Evolutionary conservation across 2,888 invertebrate species (phyloP).

Genomic region (Monoplex corrugatus): DNA sequence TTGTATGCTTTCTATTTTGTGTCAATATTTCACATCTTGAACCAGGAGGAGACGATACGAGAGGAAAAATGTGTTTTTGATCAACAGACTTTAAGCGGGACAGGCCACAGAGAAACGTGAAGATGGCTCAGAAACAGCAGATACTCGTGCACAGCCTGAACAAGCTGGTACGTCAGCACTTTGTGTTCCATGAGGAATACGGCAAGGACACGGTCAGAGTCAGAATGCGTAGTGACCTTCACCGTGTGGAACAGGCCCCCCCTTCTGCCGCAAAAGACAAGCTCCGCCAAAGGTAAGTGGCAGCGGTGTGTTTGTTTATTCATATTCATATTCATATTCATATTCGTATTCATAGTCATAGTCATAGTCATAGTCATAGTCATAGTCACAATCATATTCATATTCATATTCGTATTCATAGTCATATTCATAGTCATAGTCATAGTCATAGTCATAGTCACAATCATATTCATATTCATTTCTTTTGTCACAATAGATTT

Average conservation of each 20-base stretch:
- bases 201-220: neutral
- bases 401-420: neutral
- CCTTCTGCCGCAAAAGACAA: neutral
- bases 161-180: slow-evolving; percentile 33
- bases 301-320: neutral
- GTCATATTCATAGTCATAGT: neutral
- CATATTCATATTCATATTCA: too few relatives aligned
- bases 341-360: too few relatives aligned
- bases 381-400: neutral
- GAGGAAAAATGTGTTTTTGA: too few relatives aligned
- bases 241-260: slow-evolving; percentile 21
- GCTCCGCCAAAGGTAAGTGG: slow-evolving; percentile 2
- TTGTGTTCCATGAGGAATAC: neutral
- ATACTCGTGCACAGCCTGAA: slow-evolving; percentile 20
- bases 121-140: slow-evolving; percentile 30
- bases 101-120: neutral
- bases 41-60: too few relatives aligned
- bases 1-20: too few relatives aligned
- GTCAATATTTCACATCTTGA: too few relatives aligned
- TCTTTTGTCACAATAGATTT: too few relatives aligned
- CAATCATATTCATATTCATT: neutral
- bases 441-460: neutral
- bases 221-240: slow-evolving; percentile 32
- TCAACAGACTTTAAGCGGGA: neutral
- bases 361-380: too few relatives aligned